A percentile compares a stretch with the other conserved stretches of the same genome.
Conservation (phyloP, 2,888 invertebrate genomes). For the Erebia ligea region DNA sequence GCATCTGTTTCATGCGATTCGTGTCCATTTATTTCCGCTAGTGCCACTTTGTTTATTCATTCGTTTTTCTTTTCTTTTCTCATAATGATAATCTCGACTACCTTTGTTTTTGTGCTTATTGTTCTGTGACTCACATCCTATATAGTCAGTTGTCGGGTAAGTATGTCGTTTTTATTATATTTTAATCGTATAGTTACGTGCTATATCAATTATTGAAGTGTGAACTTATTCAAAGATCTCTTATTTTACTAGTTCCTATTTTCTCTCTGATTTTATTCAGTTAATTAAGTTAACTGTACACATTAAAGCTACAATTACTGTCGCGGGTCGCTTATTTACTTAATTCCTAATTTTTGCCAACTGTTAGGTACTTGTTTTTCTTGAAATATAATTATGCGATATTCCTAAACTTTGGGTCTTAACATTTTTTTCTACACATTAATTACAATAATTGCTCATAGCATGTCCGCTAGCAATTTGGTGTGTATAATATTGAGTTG, state of each 20-base stretch:
- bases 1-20: conserved; percentile 30
- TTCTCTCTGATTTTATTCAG: not conserved
- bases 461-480: conserved; percentile 24
- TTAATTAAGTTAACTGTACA: no score
- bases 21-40: conserved; percentile 71
- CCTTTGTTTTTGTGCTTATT: conserved; percentile 25
- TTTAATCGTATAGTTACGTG: not conserved
- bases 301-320: no score
- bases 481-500: conserved; percentile 21
- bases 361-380: no score
- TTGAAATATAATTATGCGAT: no score
- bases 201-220: not conserved
- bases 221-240: not conserved
- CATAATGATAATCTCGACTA: conserved; percentile 30
- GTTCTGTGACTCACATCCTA: conserved; percentile 18
- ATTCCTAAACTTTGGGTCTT: no score
- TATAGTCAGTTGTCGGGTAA: conserved; percentile 20
- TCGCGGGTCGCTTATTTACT: no score
- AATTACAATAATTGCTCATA: conserved; percentile 3
- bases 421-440: not conserved
- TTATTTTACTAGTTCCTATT: not conserved
- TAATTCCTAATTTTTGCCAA: no score
- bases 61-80: conserved; percentile 56
- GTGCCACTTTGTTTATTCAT: conserved; percentile 57
- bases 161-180: not conserved